Evolutionary conservation across 2,888 invertebrate genomes (phyloP).

Genomic region (Acanthosepion pharaonis): DNA sequence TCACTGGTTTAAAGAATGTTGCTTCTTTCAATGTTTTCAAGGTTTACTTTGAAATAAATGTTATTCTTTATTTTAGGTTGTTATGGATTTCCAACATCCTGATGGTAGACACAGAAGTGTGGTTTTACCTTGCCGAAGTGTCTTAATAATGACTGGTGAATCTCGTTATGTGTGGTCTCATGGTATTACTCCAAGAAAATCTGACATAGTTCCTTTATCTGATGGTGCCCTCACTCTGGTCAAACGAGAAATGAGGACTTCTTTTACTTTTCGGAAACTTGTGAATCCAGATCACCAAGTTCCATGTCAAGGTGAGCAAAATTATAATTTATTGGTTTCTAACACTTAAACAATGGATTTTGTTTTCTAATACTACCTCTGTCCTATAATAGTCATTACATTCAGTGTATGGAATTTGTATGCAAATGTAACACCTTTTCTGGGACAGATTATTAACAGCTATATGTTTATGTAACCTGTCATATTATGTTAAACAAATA

Average conservation of each 20-base stretch:
- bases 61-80: constrained; percentile 66
- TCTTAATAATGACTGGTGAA: constrained; percentile 87
- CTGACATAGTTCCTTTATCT: constrained; percentile 81
- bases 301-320: neutral
- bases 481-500: no score
- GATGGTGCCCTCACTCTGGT: constrained; percentile 77
- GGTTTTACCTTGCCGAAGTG: constrained; percentile 81
- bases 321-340: neutral
- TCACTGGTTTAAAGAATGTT: neutral
- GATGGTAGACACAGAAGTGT: constrained; percentile 79
- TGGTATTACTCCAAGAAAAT: constrained; percentile 85
- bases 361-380: no score
- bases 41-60: neutral
- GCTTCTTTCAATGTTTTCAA: no score
- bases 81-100: constrained; percentile 90
- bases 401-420: no score
- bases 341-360: neutral
- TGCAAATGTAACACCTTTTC: no score
- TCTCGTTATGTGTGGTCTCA: constrained; percentile 79
- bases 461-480: no score
- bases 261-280: constrained; percentile 86
- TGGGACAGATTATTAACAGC: no score
- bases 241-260: constrained; percentile 78
- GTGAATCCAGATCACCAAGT: constrained; percentile 62
- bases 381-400: no score